phyloP scores from a whole-genome alignment of 2,797 vertebrate species.

The Malurus splendens region DNA sequence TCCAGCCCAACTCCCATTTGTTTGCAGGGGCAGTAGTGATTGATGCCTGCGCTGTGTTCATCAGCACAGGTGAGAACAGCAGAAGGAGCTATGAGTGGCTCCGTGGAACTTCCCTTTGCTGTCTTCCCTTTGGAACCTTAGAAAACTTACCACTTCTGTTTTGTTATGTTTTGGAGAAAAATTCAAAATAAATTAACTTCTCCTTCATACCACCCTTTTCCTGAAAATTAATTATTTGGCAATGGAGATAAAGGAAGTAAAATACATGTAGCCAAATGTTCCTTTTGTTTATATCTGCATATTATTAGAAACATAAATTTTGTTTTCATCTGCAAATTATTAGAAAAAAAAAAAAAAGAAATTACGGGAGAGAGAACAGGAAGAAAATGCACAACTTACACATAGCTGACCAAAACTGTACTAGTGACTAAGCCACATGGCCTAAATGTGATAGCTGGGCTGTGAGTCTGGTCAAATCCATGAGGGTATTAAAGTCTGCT shows the following conservation, averaged over 20 bases:
- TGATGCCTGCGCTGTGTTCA: background rate
- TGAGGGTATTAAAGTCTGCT: background rate
- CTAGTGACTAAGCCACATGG: background rate
- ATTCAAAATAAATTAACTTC: background rate
- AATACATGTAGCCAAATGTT: background rate
- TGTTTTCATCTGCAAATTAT: background rate
- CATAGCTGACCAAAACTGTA: background rate
- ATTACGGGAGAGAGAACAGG: background rate
- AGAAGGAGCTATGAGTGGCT: background rate
- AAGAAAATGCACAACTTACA: background rate
- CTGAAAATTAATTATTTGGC: background rate
- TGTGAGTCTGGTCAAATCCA: background rate
- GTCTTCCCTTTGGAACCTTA: background rate
- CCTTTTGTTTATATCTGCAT: background rate
- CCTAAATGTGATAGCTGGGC: background rate
- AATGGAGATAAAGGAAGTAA: background rate
- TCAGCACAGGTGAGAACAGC: background rate
- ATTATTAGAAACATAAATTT: background rate
- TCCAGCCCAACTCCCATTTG: background rate
- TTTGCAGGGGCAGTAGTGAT: background rate
- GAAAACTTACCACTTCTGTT: background rate
- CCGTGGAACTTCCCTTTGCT: background rate
- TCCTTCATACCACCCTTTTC: fast-evolving
- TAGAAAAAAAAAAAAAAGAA: background rate
- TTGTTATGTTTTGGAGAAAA: background rate